Conservation (phyloP, 2,113 vertebrate species). For the Gnathonemus echidnorhynchus region DNA sequence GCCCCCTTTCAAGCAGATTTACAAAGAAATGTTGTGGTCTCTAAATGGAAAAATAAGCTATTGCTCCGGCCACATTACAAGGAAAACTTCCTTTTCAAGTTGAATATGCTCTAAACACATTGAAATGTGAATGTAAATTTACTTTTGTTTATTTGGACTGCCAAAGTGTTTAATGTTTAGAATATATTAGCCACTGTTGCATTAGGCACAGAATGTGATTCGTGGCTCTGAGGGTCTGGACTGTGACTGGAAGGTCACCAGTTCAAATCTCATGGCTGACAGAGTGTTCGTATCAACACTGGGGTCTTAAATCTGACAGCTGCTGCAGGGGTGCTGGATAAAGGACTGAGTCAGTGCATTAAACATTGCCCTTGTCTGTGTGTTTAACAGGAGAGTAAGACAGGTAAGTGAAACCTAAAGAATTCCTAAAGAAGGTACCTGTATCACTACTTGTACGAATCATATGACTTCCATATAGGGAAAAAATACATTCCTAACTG, state of each 20-base stretch:
- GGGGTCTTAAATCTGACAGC: background rate
- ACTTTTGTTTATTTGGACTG: background rate
- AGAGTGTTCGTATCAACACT: background rate
- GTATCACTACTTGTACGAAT: background rate
- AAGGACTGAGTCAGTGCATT: background rate
- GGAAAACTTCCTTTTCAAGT: background rate
- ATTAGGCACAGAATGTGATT: background rate
- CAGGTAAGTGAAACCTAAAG: background rate
- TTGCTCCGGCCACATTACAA: background rate
- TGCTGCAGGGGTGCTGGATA: background rate
- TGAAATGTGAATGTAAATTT: background rate
- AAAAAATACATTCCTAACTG: background rate
- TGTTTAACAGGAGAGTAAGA: background rate
- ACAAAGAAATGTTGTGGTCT: background rate
- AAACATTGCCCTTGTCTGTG: background rate
- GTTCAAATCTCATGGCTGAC: background rate
- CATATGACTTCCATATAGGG: background rate
- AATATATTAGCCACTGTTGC: background rate
- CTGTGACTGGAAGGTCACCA: background rate
- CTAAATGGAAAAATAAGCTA: background rate
- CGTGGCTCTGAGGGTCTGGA: background rate
- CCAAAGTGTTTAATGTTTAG: background rate
- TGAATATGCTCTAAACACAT: background rate
- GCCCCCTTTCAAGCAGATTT: background rate
- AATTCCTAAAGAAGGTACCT: background rate